Percentiles rank a stretch among this genome's conserved stretches.
Evolutionary conservation across 2,113 vertebrate genomes (phyloP).

Genomic region (Catharus bicknelli): DNA sequence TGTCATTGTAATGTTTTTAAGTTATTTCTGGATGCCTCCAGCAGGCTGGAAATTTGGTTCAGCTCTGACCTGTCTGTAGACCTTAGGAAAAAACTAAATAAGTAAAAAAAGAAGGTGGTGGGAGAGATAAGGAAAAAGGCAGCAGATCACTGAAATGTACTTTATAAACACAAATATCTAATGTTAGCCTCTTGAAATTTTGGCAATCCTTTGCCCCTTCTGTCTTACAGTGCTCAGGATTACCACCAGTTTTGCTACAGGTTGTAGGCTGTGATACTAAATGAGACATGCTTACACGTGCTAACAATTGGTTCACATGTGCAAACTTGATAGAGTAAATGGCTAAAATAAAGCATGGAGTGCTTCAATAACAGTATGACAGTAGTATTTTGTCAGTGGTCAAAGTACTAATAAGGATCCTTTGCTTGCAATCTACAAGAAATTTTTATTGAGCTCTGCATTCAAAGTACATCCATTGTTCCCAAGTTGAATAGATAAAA

Average conservation of each 20-base stretch:
- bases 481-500: neutral
- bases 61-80: neutral
- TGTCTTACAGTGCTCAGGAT: neutral
- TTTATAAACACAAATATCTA: neutral
- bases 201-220: neutral
- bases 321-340: neutral
- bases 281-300: neutral
- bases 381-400: neutral
- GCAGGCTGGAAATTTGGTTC: neutral
- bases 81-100: neutral
- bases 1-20: neutral
- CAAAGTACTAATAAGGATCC: neutral
- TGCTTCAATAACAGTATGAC: neutral
- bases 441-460: neutral
- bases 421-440: neutral
- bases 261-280: neutral
- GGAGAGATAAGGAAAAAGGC: neutral
- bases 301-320: neutral
- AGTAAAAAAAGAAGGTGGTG: accelerated
- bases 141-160: neutral
- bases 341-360: neutral
- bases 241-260: neutral
- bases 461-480: neutral
- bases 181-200: neutral
- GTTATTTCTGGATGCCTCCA: neutral